Conservation (phyloP, 2,888 invertebrate genomes). For the Xestia rhomboidea region DNA sequence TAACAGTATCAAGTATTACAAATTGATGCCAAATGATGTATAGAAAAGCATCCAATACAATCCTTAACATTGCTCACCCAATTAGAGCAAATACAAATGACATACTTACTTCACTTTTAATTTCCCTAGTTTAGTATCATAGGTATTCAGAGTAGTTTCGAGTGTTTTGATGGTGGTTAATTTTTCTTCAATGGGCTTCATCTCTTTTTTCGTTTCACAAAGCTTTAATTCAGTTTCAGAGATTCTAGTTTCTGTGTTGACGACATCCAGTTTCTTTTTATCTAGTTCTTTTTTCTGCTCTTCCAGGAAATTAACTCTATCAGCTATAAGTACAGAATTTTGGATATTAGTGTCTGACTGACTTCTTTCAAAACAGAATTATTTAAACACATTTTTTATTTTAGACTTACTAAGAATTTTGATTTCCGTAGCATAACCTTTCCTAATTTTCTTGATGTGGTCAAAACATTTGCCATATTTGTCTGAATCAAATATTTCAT, state of each 20-base stretch:
- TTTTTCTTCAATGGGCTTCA: slow-evolving; percentile 90
- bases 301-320: slow-evolving; percentile 87
- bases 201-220: slow-evolving; percentile 88
- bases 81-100: slow-evolving; percentile 16
- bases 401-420: slow-evolving; percentile 88
- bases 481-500: slow-evolving; percentile 99
- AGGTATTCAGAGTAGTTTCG: slow-evolving; percentile 89
- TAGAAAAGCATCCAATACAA: background rate
- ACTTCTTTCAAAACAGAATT: background rate
- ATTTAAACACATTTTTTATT: background rate
- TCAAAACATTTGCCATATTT: slow-evolving; percentile 98
- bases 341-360: background rate
- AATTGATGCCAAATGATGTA: background rate
- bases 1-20: no score
- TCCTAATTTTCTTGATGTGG: slow-evolving; percentile 92
- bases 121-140: slow-evolving; percentile 90
- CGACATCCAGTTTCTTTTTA: slow-evolving; percentile 89
- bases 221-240: slow-evolving; percentile 91
- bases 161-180: slow-evolving; percentile 88
- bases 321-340: slow-evolving; percentile 76
- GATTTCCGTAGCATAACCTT: slow-evolving; percentile 89
- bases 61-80: background rate
- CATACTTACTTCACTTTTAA: slow-evolving; percentile 91
- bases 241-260: slow-evolving; percentile 91
- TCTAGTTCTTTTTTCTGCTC: slow-evolving; percentile 92